A percentile compares a stretch with the other conserved stretches of the same genome.
Conservation (phyloP, 30 jellyfish, hydroid and myxozoan species). For the Haliclystus octoradiatus region DNA sequence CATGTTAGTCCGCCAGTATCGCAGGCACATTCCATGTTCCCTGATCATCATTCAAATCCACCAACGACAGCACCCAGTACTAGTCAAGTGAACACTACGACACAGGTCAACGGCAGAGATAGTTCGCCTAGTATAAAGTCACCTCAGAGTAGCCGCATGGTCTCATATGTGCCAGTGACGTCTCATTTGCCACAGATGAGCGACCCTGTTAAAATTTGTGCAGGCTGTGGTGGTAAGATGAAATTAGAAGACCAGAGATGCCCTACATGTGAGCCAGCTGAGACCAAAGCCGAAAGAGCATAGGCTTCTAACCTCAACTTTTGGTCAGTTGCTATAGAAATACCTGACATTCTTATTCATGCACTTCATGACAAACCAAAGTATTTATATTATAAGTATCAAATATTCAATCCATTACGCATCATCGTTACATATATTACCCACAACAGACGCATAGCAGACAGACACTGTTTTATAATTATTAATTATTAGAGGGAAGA, state of each 20-base stretch:
- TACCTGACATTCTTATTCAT: too few relatives aligned
- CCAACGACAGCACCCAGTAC: neutral
- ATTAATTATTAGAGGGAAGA: too few relatives aligned
- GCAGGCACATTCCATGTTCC: neutral
- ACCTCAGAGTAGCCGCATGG: conserved; percentile 59
- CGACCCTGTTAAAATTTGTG: conserved; percentile 96
- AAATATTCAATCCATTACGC: too few relatives aligned
- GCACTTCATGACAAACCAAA: too few relatives aligned
- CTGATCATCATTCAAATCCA: neutral
- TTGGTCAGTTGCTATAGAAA: too few relatives aligned
- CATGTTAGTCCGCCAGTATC: neutral
- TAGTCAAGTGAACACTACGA: neutral
- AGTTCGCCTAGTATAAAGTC: neutral
- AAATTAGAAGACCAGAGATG: conserved; percentile 94
- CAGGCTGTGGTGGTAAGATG: conserved; percentile 99
- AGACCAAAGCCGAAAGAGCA: conserved; percentile 10
- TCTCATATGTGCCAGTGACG: conserved; percentile 93
- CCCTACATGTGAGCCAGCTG: conserved; percentile 97
- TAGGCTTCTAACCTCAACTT: too few relatives aligned
- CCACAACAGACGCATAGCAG: too few relatives aligned
- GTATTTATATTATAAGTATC: too few relatives aligned
- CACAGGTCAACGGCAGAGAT: neutral
- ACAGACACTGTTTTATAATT: too few relatives aligned
- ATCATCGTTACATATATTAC: too few relatives aligned
- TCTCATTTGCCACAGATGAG: conserved; percentile 90